Base-by-base conservation (phyloP, 2,797 vertebrate genomes). In the Anableps anableps region DNA sequence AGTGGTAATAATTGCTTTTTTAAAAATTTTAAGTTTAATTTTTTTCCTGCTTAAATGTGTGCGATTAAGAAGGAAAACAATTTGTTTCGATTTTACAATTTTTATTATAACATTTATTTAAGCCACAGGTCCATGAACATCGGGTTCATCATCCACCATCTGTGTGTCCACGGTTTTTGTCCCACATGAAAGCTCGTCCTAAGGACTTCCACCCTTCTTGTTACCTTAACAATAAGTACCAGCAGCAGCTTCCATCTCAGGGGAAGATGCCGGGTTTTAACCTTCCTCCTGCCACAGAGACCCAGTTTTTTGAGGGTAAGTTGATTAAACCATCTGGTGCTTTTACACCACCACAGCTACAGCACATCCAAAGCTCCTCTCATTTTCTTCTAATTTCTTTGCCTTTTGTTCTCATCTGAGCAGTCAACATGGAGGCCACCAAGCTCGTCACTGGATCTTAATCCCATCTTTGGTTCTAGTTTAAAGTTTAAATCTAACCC, bases 111-210 rank as follows among this genome's bases (percentile, higher is more conserved):
- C 41, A 41, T 68, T 3, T 26, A 23, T 5, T 38, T 66, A 4
- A 76, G 34, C 78, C 82, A 53, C 85, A 96, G 92, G 45, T 64
- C 50, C 88, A 43, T 0, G 19, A 66, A 51, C 81, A 7, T 47
- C 76, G 77, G 3, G 7, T 83, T 16, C 75, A 64, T 50, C 74
- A 29, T 64, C 75, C 60, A 14, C 76, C 60, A 13, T 58, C 70
- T 2, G 23, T 90, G 41, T 96, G 94, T 78, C 91, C 93, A 34
- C 93, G 95, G 16, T 97, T 96, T 78, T 55, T 88, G 60, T 88
- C 87, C 71, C 93, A 96, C 79, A 95, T 96, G 94, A 95, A 91
- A 83, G 81, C 89, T 48, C 89, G 83, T 77, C 94, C 90, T 34
- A 62, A 89, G n/a, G 88, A 86, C 83, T 75, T 83, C 71, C 83